Evolutionary conservation across 1,140 invertebrate genomes (phyloP), one percentile per base, ranked within the genome.

Genomic region (Leptoteleia sp.): DNA sequence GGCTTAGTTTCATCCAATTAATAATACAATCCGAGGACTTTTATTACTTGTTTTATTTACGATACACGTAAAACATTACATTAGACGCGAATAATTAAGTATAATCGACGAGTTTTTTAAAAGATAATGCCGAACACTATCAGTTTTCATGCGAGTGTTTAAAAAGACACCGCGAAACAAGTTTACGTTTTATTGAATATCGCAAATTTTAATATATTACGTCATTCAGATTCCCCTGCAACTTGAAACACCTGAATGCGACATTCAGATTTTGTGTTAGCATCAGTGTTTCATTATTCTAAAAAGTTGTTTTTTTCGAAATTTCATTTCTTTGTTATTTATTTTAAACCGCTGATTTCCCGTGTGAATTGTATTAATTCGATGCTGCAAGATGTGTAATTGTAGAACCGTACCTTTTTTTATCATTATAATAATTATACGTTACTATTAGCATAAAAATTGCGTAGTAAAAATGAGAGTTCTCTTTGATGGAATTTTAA

Each of bases 61-160:
- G 38, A 15, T 37, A 15, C 15, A 11, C 31, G 27, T 61, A 47
- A 61, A 57, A 29, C 19, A n/a, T 31, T 29, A 57, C 13, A 57
- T 57, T 57, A 57, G 16, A 37, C 13, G 35, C 52, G 52, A 57
- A 57, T 42, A 57, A 57, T 45, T 59, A 59, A 59, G 27, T 31
- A 33, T 13, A 31, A 45, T 43, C 43, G 33, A 48, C 12, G 37
- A 38, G 19, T 62, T 62, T 62, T 38, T 59, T 1, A 48, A 62
- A 47, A 7, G 27, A 19, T 9, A 16, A 31, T 13, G 27, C 40
- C 38, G 35, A 54, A 25, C n/a, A 25, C 11, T 54, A 38, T 38
- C 12, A 25, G 35, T 54, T 54, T 54, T 38, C 11, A 12, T 8
- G 19, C 12, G 12, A 33, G 12, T 8, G 16, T 37, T 52, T 22